Evolutionary conservation across 2,113 vertebrate genomes (phyloP).

Genomic region (Parotia lawesii): DNA sequence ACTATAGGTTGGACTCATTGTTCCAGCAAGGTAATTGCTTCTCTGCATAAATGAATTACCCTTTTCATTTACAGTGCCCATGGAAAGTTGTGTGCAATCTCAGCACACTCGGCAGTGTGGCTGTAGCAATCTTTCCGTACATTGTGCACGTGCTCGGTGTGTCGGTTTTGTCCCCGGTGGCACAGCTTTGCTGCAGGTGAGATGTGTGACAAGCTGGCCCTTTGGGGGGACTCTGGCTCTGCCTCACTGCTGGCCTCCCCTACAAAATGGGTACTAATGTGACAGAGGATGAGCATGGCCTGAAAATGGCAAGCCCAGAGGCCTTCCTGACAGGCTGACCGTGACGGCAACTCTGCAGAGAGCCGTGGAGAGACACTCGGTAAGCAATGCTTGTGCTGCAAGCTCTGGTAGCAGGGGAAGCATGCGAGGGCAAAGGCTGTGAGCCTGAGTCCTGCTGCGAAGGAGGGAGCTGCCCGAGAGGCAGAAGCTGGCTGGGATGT

Average conservation of each 20-base stretch:
- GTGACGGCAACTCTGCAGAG: not conserved
- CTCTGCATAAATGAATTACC: not conserved
- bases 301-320: not conserved
- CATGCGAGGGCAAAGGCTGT: not conserved
- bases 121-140: not conserved
- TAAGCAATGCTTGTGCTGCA: not conserved
- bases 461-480: fast-evolving
- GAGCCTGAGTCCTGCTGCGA: not conserved
- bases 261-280: too few relatives aligned
- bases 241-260: not conserved
- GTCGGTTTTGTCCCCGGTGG: not conserved
- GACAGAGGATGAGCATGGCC: not conserved
- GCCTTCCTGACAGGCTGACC: not conserved
- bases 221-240: not conserved
- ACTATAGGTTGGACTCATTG: not conserved
- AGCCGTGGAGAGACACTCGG: fast-evolving
- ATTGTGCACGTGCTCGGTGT: fast-evolving
- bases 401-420: not conserved
- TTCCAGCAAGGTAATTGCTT: conserved; percentile 28
- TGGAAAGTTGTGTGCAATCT: not conserved
- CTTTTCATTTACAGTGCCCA: not conserved
- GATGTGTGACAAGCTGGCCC: fast-evolving
- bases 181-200: not conserved
- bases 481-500: not conserved
- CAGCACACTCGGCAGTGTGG: fast-evolving